Conservation (phyloP, 2,797 vertebrate genomes). For the Poecilia velifera region DNA sequence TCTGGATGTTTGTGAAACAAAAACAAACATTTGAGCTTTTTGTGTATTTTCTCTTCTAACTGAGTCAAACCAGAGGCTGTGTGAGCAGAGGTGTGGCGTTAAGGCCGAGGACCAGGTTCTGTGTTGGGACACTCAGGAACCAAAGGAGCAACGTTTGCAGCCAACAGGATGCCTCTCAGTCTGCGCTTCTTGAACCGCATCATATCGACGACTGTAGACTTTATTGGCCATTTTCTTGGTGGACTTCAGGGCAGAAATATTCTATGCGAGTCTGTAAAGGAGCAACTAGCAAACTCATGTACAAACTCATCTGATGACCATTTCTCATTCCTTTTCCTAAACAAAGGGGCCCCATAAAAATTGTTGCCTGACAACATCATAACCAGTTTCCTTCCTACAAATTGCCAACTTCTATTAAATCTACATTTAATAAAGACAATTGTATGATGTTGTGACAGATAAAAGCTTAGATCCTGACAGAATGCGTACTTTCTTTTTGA, state of each 20-base stretch:
- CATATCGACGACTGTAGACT: not conserved
- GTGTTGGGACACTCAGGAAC: conserved; percentile 66
- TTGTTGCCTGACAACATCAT: not conserved
- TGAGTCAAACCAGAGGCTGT: conserved; percentile 19
- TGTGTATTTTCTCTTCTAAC: conserved; percentile 1
- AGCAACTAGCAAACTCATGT: not conserved
- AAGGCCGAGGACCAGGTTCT: conserved; percentile 25
- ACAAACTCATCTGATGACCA: not conserved
- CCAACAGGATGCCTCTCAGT: conserved; percentile 25
- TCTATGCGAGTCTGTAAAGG: not conserved
- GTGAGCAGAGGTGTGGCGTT: conserved; percentile 30
- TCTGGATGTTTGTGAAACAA: conserved; percentile 35
- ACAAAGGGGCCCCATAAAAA: not conserved
- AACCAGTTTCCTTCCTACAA: not conserved
- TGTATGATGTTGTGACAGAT: not conserved
- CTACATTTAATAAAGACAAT: not conserved
- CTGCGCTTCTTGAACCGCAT: conserved; percentile 23
- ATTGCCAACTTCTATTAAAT: not conserved
- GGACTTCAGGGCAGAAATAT: conserved; percentile 24
- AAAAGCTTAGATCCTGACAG: not conserved
- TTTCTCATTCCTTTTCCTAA: not conserved
- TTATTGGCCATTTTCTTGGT: conserved; percentile 35
- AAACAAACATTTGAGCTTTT: conserved; percentile 18
- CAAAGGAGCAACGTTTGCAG: conserved; percentile 29
- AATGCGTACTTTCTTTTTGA: not conserved